Base-by-base conservation (phyloP, 2,888 invertebrate species). In the Eurois occulta region DNA sequence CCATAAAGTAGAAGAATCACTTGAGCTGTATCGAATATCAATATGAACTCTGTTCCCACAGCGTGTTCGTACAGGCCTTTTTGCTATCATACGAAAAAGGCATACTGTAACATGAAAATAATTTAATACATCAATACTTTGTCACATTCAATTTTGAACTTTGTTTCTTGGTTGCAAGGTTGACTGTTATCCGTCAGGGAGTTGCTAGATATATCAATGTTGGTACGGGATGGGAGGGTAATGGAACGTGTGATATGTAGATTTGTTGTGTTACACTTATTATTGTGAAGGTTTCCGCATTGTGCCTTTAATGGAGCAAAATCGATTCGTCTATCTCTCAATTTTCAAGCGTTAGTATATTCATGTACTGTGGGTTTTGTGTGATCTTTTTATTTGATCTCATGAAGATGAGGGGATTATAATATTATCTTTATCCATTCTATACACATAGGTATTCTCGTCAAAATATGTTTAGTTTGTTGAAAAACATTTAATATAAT, bases 171-270 rank as follows among this genome's bases (percentile, higher is more conserved):
- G 46, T 16, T 2, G 11, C 75, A 87, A 74, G 80, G 80, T 66
- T 41, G 66, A 5, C 58, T 82, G 43, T 58, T 67, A 52, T 52
- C 72, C 46, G 65, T 77, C 68, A 64, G 38, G 43, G 52, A 55
- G 28, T 73, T 80, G 66, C 62, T 38, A 43, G 32, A 41, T 80
- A 75, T 43, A 73, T 78, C 60, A 69, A 72, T 76, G 88, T 91
- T 91, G 90, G 89, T 89, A 85, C 86, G 86, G 88, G 87, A 89
- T 90, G 88, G 87, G 89, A 89, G 81, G 88, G 93, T 94, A 94
- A 94, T 94, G 94, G 91, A 91, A 91, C 92, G 94, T 94, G 91
- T 93, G 92, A 94, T 95, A 94, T 94, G 94, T 92, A 94, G 93
- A 94, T 94, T 91, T 90, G 88, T 91, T 89, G 90, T 91, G 90